Evolutionary conservation across 1,140 invertebrate species (phyloP), one percentile per base, ranked within the genome.

Genomic region (Drosophila rhopaloa): DNA sequence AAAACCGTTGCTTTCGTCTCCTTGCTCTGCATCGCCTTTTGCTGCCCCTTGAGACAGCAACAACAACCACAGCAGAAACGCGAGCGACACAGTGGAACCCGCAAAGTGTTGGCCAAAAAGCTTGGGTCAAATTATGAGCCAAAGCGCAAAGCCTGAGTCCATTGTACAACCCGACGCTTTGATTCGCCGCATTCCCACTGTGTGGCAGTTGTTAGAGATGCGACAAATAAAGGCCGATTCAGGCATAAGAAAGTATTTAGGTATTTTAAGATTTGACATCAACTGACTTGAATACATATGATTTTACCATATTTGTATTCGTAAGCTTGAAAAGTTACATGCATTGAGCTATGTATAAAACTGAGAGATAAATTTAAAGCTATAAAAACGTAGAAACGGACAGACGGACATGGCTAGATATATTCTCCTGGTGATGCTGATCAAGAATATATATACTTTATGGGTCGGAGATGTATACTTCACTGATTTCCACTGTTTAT

Each of bases 111-210:
- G 83, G 75, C 78, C 78, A 70, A 67, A 71, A 58, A 61, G 58
- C 66, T 77, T 76, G 79, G 83, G 79, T 79, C 83, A 80, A 89
- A 77, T 83, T 89, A 88, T 88, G 72, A 80, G 75, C 63, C 58
- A 55, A 53, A 54, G 62, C 62, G 38, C 55, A 61, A 43, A 62
- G 58, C 38, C 59, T 41, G 43, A 85, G 79, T 89, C 84, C 83
- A 83, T 89, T 80, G 76, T 73, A 71, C 65, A 58, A 67, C 57
- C 84, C 77, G 81, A 78, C 83, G 84, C 61, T 66, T 68, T 61
- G 65, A 68, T 66, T 54, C 71, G 68, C 60, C 66, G 80, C 67
- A 76, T 73, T 79, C 65, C 62, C 58, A 88, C 83, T 86, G 83
- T 88, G 61, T 66, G 44, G 24, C n/a, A 48, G 55, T n/a, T 54